Percentiles rank a stretch among this genome's conserved stretches.
phyloP scores from a whole-genome alignment of 1,140 invertebrate species.

The Hestina assimilis region DNA sequence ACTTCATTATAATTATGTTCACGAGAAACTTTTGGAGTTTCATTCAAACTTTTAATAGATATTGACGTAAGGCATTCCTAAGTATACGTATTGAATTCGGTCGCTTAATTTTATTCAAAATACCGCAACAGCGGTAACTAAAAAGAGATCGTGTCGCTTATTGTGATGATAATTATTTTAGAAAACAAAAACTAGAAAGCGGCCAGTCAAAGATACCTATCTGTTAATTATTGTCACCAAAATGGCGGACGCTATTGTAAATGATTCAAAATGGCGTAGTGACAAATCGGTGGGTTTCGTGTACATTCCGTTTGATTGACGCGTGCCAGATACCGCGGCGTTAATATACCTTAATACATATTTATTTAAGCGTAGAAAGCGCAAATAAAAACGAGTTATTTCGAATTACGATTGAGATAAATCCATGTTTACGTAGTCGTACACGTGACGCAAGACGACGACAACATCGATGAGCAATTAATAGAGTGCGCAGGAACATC shows the following conservation, averaged over 20 bases:
- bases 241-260: conserved; percentile 68
- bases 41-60: too few relatives aligned
- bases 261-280: conserved; percentile 70
- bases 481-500: conserved; percentile 37
- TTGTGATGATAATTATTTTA: conserved; percentile 77
- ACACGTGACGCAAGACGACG: conserved; percentile 38
- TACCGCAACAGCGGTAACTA: conserved; percentile 72
- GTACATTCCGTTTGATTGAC: conserved; percentile 73
- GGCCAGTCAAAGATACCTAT: conserved; percentile 62
- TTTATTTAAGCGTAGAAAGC: conserved; percentile 74
- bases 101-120: conserved; percentile 72
- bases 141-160: conserved; percentile 69
- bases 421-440: conserved; percentile 51
- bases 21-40: too few relatives aligned
- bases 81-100: conserved; percentile 47
- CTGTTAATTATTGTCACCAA: conserved; percentile 77
- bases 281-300: conserved; percentile 69
- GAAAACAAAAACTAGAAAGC: conserved; percentile 77
- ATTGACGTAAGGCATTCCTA: background rate
- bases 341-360: conserved; percentile 67
- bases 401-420: conserved; percentile 61
- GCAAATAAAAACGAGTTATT: conserved; percentile 72
- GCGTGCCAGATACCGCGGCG: conserved; percentile 66
- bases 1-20: too few relatives aligned
- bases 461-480: conserved; percentile 45